Evolutionary conservation across 2,888 invertebrate genomes (phyloP).

Genomic region (Drosophila nr. perissopoda): DNA sequence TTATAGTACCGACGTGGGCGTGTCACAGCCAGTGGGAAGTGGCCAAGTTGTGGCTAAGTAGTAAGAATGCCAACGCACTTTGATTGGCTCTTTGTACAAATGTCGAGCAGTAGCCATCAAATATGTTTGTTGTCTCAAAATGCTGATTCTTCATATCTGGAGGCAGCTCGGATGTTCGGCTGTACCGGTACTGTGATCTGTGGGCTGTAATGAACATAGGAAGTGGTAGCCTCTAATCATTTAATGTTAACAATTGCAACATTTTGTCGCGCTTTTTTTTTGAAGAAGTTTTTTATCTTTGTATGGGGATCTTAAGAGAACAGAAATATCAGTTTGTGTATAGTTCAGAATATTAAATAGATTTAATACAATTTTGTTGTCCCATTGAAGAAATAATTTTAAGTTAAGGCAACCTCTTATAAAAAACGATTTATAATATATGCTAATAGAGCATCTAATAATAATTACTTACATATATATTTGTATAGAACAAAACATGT

Average conservation of each 20-base stretch:
- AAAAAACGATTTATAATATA: background rate
- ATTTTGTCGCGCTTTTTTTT: conserved; percentile 7
- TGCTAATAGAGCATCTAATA: background rate
- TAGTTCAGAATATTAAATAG: background rate
- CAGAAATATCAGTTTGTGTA: background rate
- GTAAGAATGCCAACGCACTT: conserved; percentile 36
- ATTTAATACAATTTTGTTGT: background rate
- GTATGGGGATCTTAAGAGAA: background rate
- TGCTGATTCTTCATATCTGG: conserved; percentile 16
- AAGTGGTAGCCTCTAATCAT: conserved; percentile 9
- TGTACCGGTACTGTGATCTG: background rate
- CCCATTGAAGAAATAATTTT: no score
- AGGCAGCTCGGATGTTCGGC: background rate
- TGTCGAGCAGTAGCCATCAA: conserved; percentile 39
- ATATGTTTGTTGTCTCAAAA: conserved; percentile 16
- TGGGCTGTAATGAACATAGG: conserved; percentile 9
- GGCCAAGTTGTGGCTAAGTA: conserved; percentile 28
- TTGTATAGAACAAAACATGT: background rate
- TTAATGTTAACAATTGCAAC: conserved; percentile 5
- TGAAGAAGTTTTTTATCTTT: background rate
- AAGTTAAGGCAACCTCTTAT: background rate
- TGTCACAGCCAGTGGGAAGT: conserved; percentile 21
- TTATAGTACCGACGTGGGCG: conserved; percentile 35
- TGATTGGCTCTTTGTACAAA: conserved; percentile 5
- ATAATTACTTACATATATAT: background rate